Conservation (phyloP, 1,140 invertebrate species). For the Bursaphelenchus mucronatus region DNA sequence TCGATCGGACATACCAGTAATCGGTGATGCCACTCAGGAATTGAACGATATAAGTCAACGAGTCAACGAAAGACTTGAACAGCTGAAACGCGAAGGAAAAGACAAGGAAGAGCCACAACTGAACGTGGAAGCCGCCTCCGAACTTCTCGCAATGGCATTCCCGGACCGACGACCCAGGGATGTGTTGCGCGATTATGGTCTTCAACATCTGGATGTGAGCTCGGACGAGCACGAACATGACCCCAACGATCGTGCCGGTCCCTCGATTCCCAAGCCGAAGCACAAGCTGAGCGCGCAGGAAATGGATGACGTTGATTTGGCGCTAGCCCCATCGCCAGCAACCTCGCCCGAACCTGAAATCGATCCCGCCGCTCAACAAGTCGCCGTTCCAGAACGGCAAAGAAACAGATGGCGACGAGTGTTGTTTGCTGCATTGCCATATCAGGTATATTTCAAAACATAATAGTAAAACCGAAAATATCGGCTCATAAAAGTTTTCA, state of each 20-base stretch:
- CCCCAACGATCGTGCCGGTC: constrained; percentile 7
- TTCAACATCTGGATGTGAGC: constrained; percentile 9
- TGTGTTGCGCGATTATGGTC: constrained; percentile 3
- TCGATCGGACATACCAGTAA: constrained; percentile 11
- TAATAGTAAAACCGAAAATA: background rate
- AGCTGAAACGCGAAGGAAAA: background rate
- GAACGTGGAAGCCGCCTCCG: constrained; percentile 9
- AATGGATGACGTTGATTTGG: constrained; percentile 20
- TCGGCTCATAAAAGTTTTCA: no score
- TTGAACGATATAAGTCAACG: constrained; percentile 1
- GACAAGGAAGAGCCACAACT: constrained; percentile 3
- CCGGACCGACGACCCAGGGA: constrained; percentile 15
- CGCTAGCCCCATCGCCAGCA: constrained; percentile 2
- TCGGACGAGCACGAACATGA: constrained; percentile 10
- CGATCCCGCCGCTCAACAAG: background rate
- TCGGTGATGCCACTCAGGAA: constrained; percentile 3
- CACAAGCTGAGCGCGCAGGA: constrained; percentile 9
- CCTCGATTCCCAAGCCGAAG: constrained; percentile 1
- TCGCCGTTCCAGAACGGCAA: background rate
- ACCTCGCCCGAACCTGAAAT: background rate
- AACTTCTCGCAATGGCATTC: constrained; percentile 18
- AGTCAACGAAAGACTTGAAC: background rate
- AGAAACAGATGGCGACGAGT: constrained; percentile 20
- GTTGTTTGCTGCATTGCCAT: constrained; percentile 19
- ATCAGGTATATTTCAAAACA: background rate